Base-by-base conservation (phyloP, 2,113 vertebrate species). In the Uropsilus gracilis region DNA sequence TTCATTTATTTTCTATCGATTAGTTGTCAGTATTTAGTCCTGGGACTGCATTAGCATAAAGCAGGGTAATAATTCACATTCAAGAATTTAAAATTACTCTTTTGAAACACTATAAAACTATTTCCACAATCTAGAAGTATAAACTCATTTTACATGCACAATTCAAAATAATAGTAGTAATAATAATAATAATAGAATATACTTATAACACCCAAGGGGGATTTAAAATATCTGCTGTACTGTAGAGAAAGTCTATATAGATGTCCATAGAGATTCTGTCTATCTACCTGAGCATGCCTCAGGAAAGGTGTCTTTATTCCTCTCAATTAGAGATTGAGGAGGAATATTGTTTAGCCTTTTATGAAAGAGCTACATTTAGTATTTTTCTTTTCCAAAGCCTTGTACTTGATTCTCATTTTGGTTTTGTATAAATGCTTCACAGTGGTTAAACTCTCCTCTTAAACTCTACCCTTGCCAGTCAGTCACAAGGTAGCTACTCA, bases 1-100 rank as follows among this genome's bases (percentile, higher is more conserved):
- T 97, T 98, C 44, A 97, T 98, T 98, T 97, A 93, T 97, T 97
- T 89, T 96, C 76, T 97, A 98, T 97, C 86, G 98, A 98, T 97
- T 95, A 88, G 26, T 94, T 97, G 93, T 77, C 93, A 94, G 91
- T 97, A 82, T 59, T 90, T 86, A 97, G 86, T 97, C 95, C 93
- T 96, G 50, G 22, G 66, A 17, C 57, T 77, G 95, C 97, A 97
- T 97, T 97, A 96, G 91, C 86, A 76, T 94, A 72, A 72, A 82
- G 64, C 88, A 95, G 76, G 91, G 81, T 91, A 95, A 81, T 86
- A 88, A 0, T 87, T 97, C 96, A 9, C 2, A 94, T 96, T 97
- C 83, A 96, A 94, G 68, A 95, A 89, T 46, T 90, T 94, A 84
- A 96, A 97, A 94, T 95, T 85, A 61, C 39, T 46, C 96, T 92